phyloP scores from a whole-genome alignment of 1,140 invertebrate genomes.

The Streblospio benedicti region DNA sequence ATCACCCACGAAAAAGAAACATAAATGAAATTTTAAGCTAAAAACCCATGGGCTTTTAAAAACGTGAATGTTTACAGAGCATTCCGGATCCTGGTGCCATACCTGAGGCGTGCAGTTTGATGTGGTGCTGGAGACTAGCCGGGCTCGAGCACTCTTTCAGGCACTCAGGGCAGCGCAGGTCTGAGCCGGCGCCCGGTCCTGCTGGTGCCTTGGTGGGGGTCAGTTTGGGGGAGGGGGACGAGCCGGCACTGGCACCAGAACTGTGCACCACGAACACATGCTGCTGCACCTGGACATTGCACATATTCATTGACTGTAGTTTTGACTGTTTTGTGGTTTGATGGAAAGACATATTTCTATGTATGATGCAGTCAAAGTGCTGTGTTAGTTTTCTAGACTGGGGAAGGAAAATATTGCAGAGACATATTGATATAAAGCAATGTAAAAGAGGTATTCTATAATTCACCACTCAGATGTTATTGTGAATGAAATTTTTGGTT shows the following conservation, averaged over 20 bases:
- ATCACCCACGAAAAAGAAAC: neutral
- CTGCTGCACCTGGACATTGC: constrained; percentile 39
- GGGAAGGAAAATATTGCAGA: no score
- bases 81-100: neutral
- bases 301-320: no score
- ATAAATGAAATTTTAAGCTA: neutral
- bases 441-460: no score
- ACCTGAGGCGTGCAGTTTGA: constrained; percentile 40
- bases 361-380: no score
- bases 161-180: constrained; percentile 40
- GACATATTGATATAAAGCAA: no score
- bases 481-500: no score
- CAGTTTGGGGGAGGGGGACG: neutral
- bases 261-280: constrained; percentile 39
- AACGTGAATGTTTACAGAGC: neutral
- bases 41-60: neutral
- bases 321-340: no score
- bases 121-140: constrained; percentile 42
- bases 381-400: no score
- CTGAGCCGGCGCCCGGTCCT: no score
- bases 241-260: constrained; percentile 16
- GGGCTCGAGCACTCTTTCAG: constrained; percentile 39
- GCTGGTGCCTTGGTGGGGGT: constrained; percentile 19
- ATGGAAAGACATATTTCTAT: no score
- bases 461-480: no score